A percentile compares a stretch with the other conserved stretches of the same genome.
Conservation (phyloP, 2,113 vertebrate genomes). For the Recurvirostra avosetta region DNA sequence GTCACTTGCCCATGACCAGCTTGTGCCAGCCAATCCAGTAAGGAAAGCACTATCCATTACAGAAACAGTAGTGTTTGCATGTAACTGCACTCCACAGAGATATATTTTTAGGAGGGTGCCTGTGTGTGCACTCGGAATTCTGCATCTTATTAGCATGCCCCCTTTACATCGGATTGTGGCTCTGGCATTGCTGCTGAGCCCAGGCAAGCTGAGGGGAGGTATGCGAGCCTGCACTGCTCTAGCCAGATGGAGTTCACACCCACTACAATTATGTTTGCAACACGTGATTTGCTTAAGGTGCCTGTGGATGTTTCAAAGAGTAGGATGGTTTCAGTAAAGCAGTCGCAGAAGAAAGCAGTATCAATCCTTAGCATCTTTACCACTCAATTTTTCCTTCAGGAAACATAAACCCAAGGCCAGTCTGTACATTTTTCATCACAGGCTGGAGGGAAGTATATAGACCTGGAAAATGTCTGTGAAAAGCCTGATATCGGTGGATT, state of each 20-base stretch:
- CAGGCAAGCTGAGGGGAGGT: background rate
- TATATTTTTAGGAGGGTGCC: background rate
- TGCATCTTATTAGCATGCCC: background rate
- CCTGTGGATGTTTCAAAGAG: conserved; percentile 30
- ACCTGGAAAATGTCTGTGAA: background rate
- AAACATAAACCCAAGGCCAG: background rate
- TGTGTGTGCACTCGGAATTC: background rate
- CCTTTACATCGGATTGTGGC: background rate
- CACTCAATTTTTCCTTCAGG: background rate
- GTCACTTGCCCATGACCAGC: background rate
- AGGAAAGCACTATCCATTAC: background rate
- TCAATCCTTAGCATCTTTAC: background rate
- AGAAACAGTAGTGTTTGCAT: background rate
- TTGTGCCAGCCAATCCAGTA: background rate
- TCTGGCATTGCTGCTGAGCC: background rate
- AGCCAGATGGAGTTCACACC: conserved; percentile 64
- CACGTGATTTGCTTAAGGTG: conserved; percentile 53
- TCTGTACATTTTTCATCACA: background rate
- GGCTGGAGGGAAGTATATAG: background rate
- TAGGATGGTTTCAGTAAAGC: conserved; percentile 18
- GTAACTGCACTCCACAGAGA: background rate
- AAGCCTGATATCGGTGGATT: background rate
- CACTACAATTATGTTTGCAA: conserved; percentile 66
- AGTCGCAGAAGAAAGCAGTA: background rate
- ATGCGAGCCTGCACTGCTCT: background rate